Conservation (phyloP, 2,113 vertebrate genomes). For the Agapornis roseicollis region DNA sequence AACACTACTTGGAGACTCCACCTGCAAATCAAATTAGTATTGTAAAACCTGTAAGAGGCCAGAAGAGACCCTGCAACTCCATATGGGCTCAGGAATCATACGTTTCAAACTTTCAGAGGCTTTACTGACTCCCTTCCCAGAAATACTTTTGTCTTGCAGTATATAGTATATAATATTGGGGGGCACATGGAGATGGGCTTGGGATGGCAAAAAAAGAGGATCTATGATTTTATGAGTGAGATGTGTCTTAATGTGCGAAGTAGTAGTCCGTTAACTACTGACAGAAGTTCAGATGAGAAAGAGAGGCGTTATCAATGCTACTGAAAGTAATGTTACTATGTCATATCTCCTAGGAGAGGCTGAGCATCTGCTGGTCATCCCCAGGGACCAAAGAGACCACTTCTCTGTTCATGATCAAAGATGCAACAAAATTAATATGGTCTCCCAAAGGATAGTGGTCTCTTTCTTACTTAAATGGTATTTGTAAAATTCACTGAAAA, state of each 20-base stretch:
- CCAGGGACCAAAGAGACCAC: background rate
- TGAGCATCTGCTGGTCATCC: background rate
- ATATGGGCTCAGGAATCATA: background rate
- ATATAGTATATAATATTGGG: background rate
- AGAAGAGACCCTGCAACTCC: background rate
- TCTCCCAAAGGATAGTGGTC: background rate
- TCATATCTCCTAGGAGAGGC: background rate
- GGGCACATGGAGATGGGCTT: background rate
- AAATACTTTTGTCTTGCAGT: background rate
- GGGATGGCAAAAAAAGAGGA: background rate
- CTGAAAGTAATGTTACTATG: background rate
- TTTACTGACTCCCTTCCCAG: background rate
- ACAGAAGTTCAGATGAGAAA: constrained; percentile 8
- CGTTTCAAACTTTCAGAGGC: background rate
- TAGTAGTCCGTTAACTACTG: background rate
- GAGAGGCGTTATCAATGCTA: background rate
- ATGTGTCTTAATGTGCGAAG: background rate
- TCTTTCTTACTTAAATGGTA: background rate
- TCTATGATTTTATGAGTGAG: background rate
- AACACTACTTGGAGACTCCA: background rate
- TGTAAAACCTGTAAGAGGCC: background rate
- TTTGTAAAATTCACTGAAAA: background rate
- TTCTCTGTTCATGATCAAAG: background rate
- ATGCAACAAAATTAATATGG: background rate
- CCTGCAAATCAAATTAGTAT: background rate